Evolutionary conservation across 2,113 vertebrate genomes (phyloP), one percentile per base, ranked within the genome.

Genomic region (Amazona guildingii): DNA sequence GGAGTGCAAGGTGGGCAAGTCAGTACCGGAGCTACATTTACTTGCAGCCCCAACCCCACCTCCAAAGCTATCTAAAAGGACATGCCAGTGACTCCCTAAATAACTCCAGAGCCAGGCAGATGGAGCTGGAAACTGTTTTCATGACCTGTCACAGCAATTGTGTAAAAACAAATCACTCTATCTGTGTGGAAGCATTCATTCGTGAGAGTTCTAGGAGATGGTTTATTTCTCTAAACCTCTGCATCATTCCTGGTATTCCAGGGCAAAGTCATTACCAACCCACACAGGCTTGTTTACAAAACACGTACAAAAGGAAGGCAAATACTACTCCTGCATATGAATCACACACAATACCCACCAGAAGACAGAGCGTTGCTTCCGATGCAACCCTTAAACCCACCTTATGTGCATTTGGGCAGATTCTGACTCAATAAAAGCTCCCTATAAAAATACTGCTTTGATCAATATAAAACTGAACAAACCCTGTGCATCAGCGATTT

Each of bases 301-400:
- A 28, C 2, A 3, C 0, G 4, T 4, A 21, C 54, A 41, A 2
- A 31, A n/a, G 21, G 2, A n/a, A 31, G 28, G 51, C 61, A 51
- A 68, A 31, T 6, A 4, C 0, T 8, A 4, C 48, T 86, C 6
- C 59, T 15, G 39, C 2, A 1, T 57, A 69, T 1, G 0, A 79
- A 31, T 11, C 27, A 39, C 43, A 44, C 7, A 10, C 39, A 17
- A 51, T 25, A 52, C 14, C 63, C 61, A 48, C 6, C 55, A 7
- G 1, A 61, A 69, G 39, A 62, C 1, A 6, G 33, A 24, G n/a
- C 0, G 1, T 20, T 13, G 21, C 44, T 44, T 4, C 4, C 13
- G 59, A 54, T 11, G 25, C 62, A 28, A 25, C 64, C 51, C 15
- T 9, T 4, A 57, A 17, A 11, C 10, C 23, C 1, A 0, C 11